Percentiles rank a stretch among this genome's conserved stretches.
Conservation (phyloP, 1,140 invertebrate species). For the Hycleus cichorii region DNA sequence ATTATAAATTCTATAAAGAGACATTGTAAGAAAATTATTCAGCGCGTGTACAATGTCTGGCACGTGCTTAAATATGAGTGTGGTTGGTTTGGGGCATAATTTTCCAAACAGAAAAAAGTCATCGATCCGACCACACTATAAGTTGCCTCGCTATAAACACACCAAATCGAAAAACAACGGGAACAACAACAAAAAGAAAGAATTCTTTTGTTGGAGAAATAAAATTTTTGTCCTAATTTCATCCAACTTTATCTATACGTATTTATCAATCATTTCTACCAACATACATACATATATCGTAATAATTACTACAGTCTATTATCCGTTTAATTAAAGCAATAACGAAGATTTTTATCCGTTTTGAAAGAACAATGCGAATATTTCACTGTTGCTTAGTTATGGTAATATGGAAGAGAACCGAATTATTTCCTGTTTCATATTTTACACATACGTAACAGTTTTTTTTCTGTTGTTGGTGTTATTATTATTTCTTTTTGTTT, state of each 20-base stretch:
- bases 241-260: background rate
- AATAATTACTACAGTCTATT: conserved; percentile 4
- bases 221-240: no score
- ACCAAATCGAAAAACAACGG: no score
- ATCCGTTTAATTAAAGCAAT: conserved; percentile 26
- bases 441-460: no score
- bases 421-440: no score
- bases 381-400: conserved; percentile 31
- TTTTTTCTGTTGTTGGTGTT: no score
- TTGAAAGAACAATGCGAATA: conserved; percentile 23
- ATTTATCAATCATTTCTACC: background rate
- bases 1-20: conserved; percentile 5
- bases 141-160: no score
- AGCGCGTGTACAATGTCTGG: conserved; percentile 30
- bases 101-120: no score
- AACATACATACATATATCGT: background rate
- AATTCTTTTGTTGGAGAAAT: no score
- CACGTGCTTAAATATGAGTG: conserved; percentile 26
- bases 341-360: conserved; percentile 20
- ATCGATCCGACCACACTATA: no score
- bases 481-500: no score
- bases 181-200: no score
- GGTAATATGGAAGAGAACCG: conserved; percentile 17
- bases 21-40: conserved; percentile 17
- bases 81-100: no score